A percentile compares a stretch with the other conserved stretches of the same genome.
phyloP scores from a whole-genome alignment of 2,113 vertebrate species.

The Notothenia coriiceps region DNA sequence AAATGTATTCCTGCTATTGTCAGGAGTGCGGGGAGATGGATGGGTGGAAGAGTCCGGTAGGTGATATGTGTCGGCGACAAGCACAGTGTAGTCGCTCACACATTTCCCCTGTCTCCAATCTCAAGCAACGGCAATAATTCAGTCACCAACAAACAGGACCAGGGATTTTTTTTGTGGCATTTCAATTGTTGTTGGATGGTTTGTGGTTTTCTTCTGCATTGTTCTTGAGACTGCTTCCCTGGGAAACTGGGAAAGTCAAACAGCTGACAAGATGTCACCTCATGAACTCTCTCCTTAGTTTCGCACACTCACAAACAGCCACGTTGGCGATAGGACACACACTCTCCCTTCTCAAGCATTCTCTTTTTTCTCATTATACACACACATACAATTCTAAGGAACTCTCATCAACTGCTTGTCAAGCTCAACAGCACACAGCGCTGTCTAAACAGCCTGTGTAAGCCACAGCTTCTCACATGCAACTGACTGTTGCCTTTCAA shows the following conservation, averaged over 20 bases:
- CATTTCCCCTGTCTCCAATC: conserved; percentile 61
- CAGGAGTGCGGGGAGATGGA: conserved; percentile 67
- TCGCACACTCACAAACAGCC: conserved; percentile 71
- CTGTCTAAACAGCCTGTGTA: conserved; percentile 62
- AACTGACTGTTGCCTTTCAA: conserved; percentile 56
- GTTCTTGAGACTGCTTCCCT: conserved; percentile 74
- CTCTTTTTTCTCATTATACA: conserved; percentile 36
- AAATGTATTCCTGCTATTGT: conserved; percentile 82
- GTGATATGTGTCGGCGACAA: conserved; percentile 67
- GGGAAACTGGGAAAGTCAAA: conserved; percentile 83
- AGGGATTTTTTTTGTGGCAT: conserved; percentile 39
- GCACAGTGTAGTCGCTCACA: conserved; percentile 67
- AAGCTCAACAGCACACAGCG: conserved; percentile 55
- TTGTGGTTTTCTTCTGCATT: conserved; percentile 66
- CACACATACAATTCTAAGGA: conserved; percentile 42
- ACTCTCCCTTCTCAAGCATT: conserved; percentile 46
- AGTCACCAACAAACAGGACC: conserved; percentile 56
- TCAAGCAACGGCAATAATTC: conserved; percentile 70
- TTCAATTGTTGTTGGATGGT: conserved; percentile 69
- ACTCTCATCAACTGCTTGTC: conserved; percentile 67
- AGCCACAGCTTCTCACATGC: conserved; percentile 45
- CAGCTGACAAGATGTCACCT: conserved; percentile 80
- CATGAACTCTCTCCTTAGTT: conserved; percentile 70
- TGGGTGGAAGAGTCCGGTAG: conserved; percentile 68
- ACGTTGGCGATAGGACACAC: conserved; percentile 59